phyloP scores from a whole-genome alignment of 2,113 vertebrate genomes.

The Coregonus clupeaformis region DNA sequence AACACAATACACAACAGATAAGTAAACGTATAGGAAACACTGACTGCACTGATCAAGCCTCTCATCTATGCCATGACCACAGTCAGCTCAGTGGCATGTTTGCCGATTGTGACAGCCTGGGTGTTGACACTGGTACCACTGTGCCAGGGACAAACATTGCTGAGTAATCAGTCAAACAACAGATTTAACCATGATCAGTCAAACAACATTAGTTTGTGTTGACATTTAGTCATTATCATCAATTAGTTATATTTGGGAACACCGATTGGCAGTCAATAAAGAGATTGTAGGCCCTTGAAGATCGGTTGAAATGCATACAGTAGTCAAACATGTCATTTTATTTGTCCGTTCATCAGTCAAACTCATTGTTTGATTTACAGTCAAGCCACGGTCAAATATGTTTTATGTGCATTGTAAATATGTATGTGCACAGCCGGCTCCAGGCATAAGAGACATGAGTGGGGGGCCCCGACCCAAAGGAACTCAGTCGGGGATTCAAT shows the following conservation, averaged over 20 bases:
- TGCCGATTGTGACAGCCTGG: background rate
- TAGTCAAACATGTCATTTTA: too few species aligned
- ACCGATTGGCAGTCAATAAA: background rate
- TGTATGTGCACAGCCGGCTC: too few species aligned
- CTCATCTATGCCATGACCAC: background rate
- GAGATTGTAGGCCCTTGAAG: background rate
- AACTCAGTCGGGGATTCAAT: too few species aligned
- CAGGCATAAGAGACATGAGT: too few species aligned
- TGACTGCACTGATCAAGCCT: background rate
- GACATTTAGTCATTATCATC: background rate
- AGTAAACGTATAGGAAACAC: background rate
- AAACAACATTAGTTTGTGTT: slow-evolving; percentile 4
- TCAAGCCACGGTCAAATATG: background rate
- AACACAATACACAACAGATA: background rate
- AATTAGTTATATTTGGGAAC: background rate
- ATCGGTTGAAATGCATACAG: background rate
- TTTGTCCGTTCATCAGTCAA: too few species aligned
- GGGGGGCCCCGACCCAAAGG: background rate
- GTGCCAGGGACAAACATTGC: background rate
- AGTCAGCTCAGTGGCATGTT: slow-evolving; percentile 13
- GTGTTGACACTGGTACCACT: background rate
- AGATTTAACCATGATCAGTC: slow-evolving; percentile 40
- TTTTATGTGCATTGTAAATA: too few species aligned
- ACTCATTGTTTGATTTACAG: background rate
- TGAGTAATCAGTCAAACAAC: slow-evolving; percentile 9